Percentiles rank a stretch among this genome's conserved stretches.
Evolutionary conservation across 2,113 vertebrate genomes (phyloP).

Genomic region (Indicator indicator): DNA sequence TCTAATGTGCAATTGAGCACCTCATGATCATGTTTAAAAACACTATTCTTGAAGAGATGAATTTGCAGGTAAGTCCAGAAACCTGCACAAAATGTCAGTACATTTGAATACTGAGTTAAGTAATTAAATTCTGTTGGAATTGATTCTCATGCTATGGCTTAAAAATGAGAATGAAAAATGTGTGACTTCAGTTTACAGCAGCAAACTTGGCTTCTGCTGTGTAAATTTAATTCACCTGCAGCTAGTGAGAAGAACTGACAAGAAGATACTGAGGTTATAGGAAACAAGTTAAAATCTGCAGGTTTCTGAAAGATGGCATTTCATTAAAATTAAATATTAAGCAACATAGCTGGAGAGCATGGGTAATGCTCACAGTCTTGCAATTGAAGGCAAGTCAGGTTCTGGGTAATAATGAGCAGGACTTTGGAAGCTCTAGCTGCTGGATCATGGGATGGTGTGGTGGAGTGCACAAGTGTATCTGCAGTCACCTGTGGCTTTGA

Average conservation of each 20-base stretch:
- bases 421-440: not conserved
- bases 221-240: not conserved
- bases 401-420: not conserved
- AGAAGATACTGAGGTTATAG: not conserved
- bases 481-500: not conserved
- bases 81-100: not conserved
- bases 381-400: not conserved
- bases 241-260: not conserved
- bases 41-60: not conserved
- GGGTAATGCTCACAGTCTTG: accelerated
- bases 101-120: not conserved
- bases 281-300: not conserved
- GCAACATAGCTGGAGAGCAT: not conserved
- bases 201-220: not conserved
- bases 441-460: not conserved
- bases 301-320: not conserved
- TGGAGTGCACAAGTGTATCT: not conserved
- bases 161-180: not conserved
- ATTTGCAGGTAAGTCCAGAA: not conserved
- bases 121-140: not conserved
- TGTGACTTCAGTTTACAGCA: not conserved
- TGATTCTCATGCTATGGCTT: not conserved
- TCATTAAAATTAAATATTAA: constrained; percentile 5
- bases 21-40: not conserved
- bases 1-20: not conserved